These are phyloP conservation scores for Pituophis catenifer DNA, from an alignment of 2,113 vertebrate species.

Conservation along the genomic window DNA sequence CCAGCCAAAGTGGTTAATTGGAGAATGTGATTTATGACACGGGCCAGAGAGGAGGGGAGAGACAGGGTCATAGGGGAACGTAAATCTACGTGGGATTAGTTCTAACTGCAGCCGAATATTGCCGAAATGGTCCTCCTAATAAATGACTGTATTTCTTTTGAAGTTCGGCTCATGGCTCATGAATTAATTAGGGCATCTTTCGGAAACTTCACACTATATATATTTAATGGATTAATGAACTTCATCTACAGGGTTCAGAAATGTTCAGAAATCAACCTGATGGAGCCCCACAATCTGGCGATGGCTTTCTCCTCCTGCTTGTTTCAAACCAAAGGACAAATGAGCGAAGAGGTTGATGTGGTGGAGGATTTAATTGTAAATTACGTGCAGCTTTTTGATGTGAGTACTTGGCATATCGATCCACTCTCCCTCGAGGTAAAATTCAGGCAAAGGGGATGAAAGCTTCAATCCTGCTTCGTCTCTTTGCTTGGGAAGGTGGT, in stretches of 20 bases:
- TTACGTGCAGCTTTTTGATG: conserved; percentile 89
- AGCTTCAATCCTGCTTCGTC: background rate
- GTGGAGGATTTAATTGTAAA: conserved; percentile 89
- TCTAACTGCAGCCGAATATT: too few species aligned
- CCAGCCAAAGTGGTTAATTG: too few species aligned
- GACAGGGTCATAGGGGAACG: too few species aligned
- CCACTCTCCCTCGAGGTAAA: conserved; percentile 4
- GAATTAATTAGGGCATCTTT: too few species aligned
- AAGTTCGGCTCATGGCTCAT: too few species aligned
- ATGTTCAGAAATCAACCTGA: conserved; percentile 89
- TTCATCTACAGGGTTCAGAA: conserved; percentile 83
- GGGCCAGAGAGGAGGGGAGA: too few species aligned
- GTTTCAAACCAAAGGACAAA: conserved; percentile 92
- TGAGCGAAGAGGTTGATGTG: conserved; percentile 83
- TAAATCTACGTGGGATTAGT: too few species aligned
- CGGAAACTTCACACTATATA: too few species aligned
- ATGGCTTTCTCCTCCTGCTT: conserved; percentile 86
- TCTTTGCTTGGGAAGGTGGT: background rate
- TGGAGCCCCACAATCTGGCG: conserved; percentile 83
- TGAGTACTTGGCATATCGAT: conserved; percentile 64
- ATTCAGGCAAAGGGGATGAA: background rate
- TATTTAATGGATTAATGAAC: conserved; percentile 41
- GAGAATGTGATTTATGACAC: too few species aligned
- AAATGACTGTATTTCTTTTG: too few species aligned
- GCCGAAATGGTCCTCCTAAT: too few species aligned